Conservation (phyloP, 2,888 invertebrate genomes). For the Plebejus melissa region DNA sequence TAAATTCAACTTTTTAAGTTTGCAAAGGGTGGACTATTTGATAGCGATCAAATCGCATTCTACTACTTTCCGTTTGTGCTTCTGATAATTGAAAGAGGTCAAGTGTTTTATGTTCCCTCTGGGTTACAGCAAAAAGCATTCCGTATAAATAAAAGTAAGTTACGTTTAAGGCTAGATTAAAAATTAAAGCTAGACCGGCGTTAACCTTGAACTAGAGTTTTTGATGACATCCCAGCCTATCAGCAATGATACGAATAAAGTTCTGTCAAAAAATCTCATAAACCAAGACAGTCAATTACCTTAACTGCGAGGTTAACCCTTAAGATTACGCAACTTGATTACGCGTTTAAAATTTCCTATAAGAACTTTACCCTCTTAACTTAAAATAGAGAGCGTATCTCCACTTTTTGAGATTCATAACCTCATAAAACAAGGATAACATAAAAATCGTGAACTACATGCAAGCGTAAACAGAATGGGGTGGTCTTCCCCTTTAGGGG, state of each 20-base stretch:
- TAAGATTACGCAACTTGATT: background rate
- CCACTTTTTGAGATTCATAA: constrained; percentile 3
- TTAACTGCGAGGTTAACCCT: too few species aligned
- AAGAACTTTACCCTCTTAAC: background rate
- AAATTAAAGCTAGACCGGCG: too few species aligned
- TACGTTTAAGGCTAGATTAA: too few species aligned
- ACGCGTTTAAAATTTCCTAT: background rate
- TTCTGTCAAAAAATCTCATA: too few species aligned
- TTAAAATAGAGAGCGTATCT: background rate
- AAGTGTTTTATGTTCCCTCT: background rate
- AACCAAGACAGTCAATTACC: too few species aligned
- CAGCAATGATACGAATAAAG: too few species aligned
- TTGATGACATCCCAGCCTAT: too few species aligned
- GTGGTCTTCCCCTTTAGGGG: constrained; percentile 41
- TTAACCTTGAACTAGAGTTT: too few species aligned
- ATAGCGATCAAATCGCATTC: constrained; percentile 31
- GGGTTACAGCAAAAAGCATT: background rate
- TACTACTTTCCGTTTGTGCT: constrained; percentile 27
- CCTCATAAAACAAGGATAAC: constrained; percentile 13
- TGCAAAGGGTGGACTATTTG: constrained; percentile 42
- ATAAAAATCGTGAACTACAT: constrained; percentile 18
- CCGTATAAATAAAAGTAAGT: too few species aligned
- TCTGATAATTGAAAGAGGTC: background rate
- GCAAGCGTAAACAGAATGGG: constrained; percentile 36
- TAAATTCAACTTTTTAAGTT: constrained; percentile 67